Evolutionary conservation across 2,797 vertebrate genomes (phyloP), one percentile per base, ranked within the genome.

Genomic region (Linurgus olivaceus): DNA sequence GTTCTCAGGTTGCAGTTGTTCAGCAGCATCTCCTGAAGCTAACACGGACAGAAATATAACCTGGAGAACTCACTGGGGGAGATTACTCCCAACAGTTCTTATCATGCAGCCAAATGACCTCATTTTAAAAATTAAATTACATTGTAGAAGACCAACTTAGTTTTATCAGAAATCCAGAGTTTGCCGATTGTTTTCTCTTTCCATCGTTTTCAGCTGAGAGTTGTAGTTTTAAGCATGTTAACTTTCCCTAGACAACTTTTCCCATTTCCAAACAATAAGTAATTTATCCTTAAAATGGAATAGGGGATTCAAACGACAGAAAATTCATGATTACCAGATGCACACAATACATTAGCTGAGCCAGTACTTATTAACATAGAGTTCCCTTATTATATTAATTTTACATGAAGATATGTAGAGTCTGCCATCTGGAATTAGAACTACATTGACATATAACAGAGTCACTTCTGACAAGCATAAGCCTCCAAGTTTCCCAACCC

Each of bases 1-100:
- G 47, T 68, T 93, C 94, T 94, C 88, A 75, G 48, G 79, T 95
- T 95, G 79, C 96, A 75, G 47, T 33, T 54, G 51, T 84, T 82
- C 67, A 70, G 51, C 55, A 52, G 18, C 52, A 47, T 38, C 40
- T 85, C 48, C 66, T 75, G 51, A 75, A 86, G 70, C 62, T 35
- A 47, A 35, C 45, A n/a, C 0, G 0, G 13, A 21, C 1, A 63
- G 90, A 94, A 93, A 92, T 26, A 65, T 3, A 72, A 95, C 47
- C 78, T 23, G 38, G 50, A 77, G 35, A 65, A 38, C 21, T 82
- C 84, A 38, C 23, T 3, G 7, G 35, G 40, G 67, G 3, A 74
- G 25, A 61, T 38, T 29, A 84, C 63, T 86, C 74, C 55, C 51
- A 54, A 25, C 28, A 81, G 44, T 26, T 78, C 70, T 88, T 84